phyloP scores from a whole-genome alignment of 2,888 invertebrate species.

The Drosophila paranaensis region DNA sequence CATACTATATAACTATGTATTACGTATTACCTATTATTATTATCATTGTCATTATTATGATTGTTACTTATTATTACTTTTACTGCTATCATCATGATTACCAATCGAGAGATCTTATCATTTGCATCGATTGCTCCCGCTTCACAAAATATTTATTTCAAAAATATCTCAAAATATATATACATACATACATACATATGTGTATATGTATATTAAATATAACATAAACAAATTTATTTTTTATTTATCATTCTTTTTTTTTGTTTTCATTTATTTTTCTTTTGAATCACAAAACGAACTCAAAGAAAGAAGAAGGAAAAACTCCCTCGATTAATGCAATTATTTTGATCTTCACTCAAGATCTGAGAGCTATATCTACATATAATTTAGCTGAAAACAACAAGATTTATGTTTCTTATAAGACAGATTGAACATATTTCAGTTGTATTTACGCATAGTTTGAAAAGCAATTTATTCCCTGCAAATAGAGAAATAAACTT shows the following conservation, averaged over 20 bases:
- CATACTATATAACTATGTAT: conserved; percentile 70
- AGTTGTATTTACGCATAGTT: conserved; percentile 14
- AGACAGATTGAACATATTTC: conserved; percentile 3
- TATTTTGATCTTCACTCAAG: conserved; percentile 45
- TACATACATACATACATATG: no score
- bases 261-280: neutral
- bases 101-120: conserved; percentile 29
- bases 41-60: conserved; percentile 25
- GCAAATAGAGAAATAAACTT: conserved; percentile 7
- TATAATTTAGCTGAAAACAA: neutral
- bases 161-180: neutral
- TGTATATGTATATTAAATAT: neutral
- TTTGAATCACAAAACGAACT: conserved; percentile 17
- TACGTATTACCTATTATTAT: conserved; percentile 12
- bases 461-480: conserved; percentile 25
- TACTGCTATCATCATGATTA: conserved; percentile 41
- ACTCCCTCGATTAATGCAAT: conserved; percentile 70
- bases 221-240: conserved; percentile 7
- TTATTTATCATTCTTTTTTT: conserved; percentile 1
- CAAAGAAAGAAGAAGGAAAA: conserved; percentile 29
- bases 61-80: conserved; percentile 33
- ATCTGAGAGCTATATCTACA: conserved; percentile 12
- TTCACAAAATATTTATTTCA: conserved; percentile 28
- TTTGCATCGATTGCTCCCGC: conserved; percentile 43
- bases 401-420: no score